Evolutionary conservation across 2,797 vertebrate genomes (phyloP).

Genomic region (Cynopterus sphinx): DNA sequence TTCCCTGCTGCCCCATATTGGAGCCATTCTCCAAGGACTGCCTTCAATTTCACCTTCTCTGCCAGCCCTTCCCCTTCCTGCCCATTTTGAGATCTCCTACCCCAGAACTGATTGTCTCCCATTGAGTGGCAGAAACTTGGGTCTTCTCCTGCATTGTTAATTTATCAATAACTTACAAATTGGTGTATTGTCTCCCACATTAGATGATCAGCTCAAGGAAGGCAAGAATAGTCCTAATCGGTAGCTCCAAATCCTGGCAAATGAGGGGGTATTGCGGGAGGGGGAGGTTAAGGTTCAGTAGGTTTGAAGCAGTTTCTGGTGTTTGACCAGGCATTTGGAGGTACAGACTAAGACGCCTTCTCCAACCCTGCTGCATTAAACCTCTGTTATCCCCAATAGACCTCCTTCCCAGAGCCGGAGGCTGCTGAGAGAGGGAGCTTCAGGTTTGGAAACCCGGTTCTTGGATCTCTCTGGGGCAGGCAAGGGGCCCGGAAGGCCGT

Average conservation of each 20-base stretch:
- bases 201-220: background rate
- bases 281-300: background rate
- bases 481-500: background rate
- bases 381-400: no score
- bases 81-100: background rate
- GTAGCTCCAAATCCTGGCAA: background rate
- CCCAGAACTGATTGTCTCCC: background rate
- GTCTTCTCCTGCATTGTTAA: background rate
- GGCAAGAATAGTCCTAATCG: background rate
- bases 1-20: background rate
- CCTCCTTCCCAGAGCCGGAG: background rate
- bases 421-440: background rate
- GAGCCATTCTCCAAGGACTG: background rate
- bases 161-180: background rate
- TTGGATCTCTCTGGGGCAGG: rapidly evolving
- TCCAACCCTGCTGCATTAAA: background rate
- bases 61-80: background rate
- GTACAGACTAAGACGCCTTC: background rate
- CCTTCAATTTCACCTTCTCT: background rate
- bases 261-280: background rate
- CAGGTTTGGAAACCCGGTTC: background rate
- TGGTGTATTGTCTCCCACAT: background rate
- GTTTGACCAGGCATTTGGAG: background rate
- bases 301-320: background rate
- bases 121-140: background rate